Conservation (phyloP, 2,113 vertebrate genomes). For the Polypterus bichir region DNA sequence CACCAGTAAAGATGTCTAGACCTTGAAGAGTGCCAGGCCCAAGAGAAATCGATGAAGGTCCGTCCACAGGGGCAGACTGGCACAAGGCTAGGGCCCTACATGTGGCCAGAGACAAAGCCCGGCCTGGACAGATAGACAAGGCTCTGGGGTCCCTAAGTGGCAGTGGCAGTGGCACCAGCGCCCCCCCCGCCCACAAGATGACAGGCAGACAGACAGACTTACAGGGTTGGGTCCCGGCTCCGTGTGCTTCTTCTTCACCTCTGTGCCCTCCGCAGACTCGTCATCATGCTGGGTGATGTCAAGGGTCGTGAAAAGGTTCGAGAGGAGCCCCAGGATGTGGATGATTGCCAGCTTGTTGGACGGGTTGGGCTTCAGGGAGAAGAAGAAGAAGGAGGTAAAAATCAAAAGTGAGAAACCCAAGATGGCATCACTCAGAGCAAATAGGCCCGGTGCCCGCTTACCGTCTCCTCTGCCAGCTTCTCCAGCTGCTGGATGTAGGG, state of each 20-base stretch:
- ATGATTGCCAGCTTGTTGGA: slow-evolving; percentile 96
- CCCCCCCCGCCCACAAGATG: too few relatives aligned
- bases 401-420: slow-evolving; percentile 10
- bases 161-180: too few relatives aligned
- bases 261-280: slow-evolving; percentile 68
- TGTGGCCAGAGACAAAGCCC: slow-evolving; percentile 11
- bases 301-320: slow-evolving; percentile 91
- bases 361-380: slow-evolving; percentile 76
- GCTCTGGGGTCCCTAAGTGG: not conserved
- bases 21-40: too few relatives aligned
- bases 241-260: slow-evolving; percentile 70
- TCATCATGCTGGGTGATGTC: slow-evolving; percentile 95
- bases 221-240: slow-evolving; percentile 91
- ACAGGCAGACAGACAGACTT: slow-evolving; percentile 32
- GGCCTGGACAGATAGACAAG: not conserved
- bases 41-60: too few relatives aligned
- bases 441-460: slow-evolving; percentile 30
- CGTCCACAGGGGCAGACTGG: not conserved
- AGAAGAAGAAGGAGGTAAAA: slow-evolving; percentile 9
- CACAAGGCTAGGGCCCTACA: not conserved
- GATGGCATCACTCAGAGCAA: not conserved
- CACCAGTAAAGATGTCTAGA: not conserved
- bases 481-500: slow-evolving; percentile 97
- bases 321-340: slow-evolving; percentile 92
- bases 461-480: slow-evolving; percentile 87